phyloP scores from a whole-genome alignment of 1,140 invertebrate genomes.

The Agraylea sexmaculata region DNA sequence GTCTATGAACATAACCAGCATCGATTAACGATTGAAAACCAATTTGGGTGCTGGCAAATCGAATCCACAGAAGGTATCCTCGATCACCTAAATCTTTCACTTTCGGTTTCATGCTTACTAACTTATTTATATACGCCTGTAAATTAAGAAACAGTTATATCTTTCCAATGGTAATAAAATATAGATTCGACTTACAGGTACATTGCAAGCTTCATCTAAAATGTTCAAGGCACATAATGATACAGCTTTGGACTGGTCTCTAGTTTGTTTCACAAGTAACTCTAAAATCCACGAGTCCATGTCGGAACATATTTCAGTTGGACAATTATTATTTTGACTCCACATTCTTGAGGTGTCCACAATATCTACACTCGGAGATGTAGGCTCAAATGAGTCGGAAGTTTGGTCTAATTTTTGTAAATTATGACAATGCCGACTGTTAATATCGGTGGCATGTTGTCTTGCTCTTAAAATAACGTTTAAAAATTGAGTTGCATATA shows the following conservation, averaged over 20 bases:
- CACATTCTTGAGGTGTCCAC: conserved; percentile 2
- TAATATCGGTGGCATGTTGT: conserved; percentile 36
- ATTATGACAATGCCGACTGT: conserved; percentile 25
- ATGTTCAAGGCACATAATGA: conserved; percentile 66
- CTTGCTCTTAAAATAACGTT: conserved; percentile 69
- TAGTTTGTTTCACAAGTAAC: conserved; percentile 67
- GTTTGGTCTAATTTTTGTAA: conserved; percentile 26
- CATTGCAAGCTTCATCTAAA: conserved; percentile 86
- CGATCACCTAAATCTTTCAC: conserved; percentile 69
- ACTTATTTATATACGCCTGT: conserved; percentile 61
- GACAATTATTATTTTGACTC: neutral
- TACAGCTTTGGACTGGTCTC: conserved; percentile 65
- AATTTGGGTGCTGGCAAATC: conserved; percentile 64
- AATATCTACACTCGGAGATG: neutral
- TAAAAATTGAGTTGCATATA: conserved; percentile 86
- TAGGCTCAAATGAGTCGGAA: conserved; percentile 20
- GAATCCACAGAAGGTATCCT: conserved; percentile 67
- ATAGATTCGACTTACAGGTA: conserved; percentile 46
- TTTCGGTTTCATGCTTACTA: conserved; percentile 62
- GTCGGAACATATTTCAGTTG: conserved; percentile 34
- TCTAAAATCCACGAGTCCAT: conserved; percentile 74
- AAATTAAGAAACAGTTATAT: conserved; percentile 14
- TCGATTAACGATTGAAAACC: conserved; percentile 58
- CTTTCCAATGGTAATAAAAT: conserved; percentile 1
- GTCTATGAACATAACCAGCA: conserved; percentile 55